A percentile compares a stretch with the other conserved stretches of the same genome.
phyloP scores from a whole-genome alignment of 2,888 invertebrate genomes.

The Auanema freiburgensis region DNA sequence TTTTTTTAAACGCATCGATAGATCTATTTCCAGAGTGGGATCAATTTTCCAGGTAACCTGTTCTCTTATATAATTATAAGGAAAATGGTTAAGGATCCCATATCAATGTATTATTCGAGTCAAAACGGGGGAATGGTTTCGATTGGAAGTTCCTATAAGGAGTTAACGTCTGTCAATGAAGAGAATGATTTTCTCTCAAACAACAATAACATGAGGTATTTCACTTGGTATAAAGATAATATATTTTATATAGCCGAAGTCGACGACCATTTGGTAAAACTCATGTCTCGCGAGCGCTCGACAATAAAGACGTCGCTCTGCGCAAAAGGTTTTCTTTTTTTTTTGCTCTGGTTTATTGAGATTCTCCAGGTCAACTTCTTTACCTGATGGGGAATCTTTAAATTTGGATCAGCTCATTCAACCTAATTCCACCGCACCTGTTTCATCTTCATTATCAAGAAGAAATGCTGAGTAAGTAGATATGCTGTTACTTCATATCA shows the following conservation, averaged over 20 bases:
- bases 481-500: background rate
- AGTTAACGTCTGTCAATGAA: constrained; percentile 34
- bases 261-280: background rate
- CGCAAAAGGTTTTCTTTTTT: background rate
- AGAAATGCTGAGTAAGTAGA: constrained; percentile 6
- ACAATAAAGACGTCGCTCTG: constrained; percentile 5
- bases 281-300: background rate
- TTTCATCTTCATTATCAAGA: background rate
- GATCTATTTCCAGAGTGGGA: constrained; percentile 12
- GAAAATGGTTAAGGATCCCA: constrained; percentile 13
- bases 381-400: constrained; percentile 51
- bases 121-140: constrained; percentile 35
- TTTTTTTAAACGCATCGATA: constrained; percentile 33
- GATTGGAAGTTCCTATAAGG: constrained; percentile 27
- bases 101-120: constrained; percentile 20
- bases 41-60: constrained; percentile 4
- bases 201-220: background rate
- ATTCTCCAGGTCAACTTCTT: constrained; percentile 41
- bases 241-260: background rate
- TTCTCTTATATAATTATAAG: background rate
- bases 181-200: constrained; percentile 18
- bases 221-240: background rate
- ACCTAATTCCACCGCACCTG: constrained; percentile 14
- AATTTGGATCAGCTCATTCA: constrained; percentile 31
- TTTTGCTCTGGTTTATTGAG: background rate